Evolutionary conservation across 2,797 vertebrate species (phyloP).

Genomic region (Champsocephalus gunnari): DNA sequence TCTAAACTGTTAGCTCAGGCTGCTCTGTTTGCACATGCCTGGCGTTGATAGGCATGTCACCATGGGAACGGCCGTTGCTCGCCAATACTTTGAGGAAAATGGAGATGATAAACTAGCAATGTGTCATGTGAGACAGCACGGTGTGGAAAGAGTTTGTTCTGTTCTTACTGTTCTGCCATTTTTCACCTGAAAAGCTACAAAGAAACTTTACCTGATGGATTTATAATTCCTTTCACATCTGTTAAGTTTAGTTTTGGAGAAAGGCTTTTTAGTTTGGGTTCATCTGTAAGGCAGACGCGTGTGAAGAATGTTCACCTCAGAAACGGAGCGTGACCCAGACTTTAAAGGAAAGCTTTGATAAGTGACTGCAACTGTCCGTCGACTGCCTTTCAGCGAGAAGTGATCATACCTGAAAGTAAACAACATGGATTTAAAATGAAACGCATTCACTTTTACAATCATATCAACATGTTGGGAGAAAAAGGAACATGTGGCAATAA

Average conservation of each 20-base stretch:
- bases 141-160: slow-evolving; percentile 58
- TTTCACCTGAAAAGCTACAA: not conserved
- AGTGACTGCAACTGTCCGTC: slow-evolving; percentile 26
- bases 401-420: not conserved
- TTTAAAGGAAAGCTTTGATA: slow-evolving; percentile 33
- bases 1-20: slow-evolving; percentile 83
- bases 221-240: slow-evolving; percentile 9
- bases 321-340: slow-evolving; percentile 32
- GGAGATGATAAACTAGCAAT: slow-evolving; percentile 83
- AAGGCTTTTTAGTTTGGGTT: slow-evolving; percentile 22
- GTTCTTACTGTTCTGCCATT: slow-evolving; percentile 40
- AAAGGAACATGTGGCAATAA: not conserved
- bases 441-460: not conserved
- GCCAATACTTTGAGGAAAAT: slow-evolving; percentile 69
- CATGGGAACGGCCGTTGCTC: slow-evolving; percentile 85
- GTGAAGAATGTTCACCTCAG: slow-evolving; percentile 38
- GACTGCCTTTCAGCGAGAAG: slow-evolving; percentile 22
- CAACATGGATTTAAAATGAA: not conserved
- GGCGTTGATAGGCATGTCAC: slow-evolving; percentile 85
- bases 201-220: slow-evolving; percentile 22
- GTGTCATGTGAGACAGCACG: slow-evolving; percentile 77
- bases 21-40: slow-evolving; percentile 86
- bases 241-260: slow-evolving; percentile 34
- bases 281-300: slow-evolving; percentile 41
- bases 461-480: not conserved